Evolutionary conservation across 2,113 vertebrate genomes (phyloP).

Genomic region (Corythoichthys intestinalis): DNA sequence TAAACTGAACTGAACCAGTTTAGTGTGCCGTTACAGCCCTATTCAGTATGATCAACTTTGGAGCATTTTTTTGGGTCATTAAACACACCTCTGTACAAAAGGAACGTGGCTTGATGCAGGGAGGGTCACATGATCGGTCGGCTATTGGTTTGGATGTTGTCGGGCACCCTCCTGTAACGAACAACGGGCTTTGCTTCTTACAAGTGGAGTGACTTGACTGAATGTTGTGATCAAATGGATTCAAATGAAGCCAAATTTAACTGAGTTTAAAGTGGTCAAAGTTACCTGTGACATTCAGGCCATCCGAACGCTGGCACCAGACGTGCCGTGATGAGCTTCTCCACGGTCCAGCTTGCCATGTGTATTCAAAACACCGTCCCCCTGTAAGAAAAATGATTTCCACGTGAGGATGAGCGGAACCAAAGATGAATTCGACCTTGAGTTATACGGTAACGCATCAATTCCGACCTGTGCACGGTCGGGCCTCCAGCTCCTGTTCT

Average conservation of each 20-base stretch:
- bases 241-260: neutral
- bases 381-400: slow-evolving; percentile 59
- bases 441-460: neutral
- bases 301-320: slow-evolving; percentile 96
- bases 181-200: neutral
- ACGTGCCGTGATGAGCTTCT: slow-evolving; percentile 84
- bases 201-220: too few species aligned
- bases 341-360: slow-evolving; percentile 88
- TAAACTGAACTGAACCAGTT: too few species aligned
- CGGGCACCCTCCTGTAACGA: slow-evolving; percentile 86
- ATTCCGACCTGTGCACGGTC: slow-evolving; percentile 82
- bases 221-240: too few species aligned
- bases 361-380: slow-evolving; percentile 90
- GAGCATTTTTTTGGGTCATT: neutral
- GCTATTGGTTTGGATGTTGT: slow-evolving; percentile 77
- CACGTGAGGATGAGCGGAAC: too few species aligned
- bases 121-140: slow-evolving; percentile 90
- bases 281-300: slow-evolving; percentile 92
- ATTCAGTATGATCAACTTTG: too few species aligned
- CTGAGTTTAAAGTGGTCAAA: neutral
- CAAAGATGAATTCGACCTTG: neutral
- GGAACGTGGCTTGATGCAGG: slow-evolving; percentile 84
- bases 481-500: slow-evolving; percentile 87
- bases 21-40: too few species aligned
- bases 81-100: slow-evolving; percentile 89